Evolutionary conservation across 2,797 vertebrate genomes (phyloP).

Genomic region (Apogon hyalosoma): DNA sequence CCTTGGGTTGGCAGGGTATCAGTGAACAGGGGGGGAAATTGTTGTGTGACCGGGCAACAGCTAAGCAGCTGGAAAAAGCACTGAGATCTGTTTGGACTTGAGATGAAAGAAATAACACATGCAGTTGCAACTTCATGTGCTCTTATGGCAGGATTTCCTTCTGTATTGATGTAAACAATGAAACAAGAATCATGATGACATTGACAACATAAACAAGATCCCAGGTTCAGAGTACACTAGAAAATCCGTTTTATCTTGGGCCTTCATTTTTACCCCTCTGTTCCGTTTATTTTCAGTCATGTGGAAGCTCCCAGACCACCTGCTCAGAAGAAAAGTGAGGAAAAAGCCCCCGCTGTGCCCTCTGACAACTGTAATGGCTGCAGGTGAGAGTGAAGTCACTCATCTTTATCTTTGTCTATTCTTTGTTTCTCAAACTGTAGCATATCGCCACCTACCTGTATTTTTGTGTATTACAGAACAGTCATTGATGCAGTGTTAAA

Average conservation of each 20-base stretch:
- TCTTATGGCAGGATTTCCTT: neutral
- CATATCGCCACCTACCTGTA: neutral
- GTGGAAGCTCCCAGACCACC: slow-evolving; percentile 7
- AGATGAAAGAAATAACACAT: no score
- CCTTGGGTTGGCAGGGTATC: no score
- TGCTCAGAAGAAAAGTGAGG: slow-evolving; percentile 50
- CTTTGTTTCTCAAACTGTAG: neutral
- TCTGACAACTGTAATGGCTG: slow-evolving; percentile 57
- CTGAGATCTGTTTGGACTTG: no score
- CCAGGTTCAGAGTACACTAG: slow-evolving; percentile 5
- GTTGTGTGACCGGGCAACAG: no score
- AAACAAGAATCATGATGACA: neutral
- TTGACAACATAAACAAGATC: slow-evolving; percentile 1
- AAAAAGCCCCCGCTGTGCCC: neutral
- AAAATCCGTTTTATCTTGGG: no score
- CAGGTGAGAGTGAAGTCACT: slow-evolving; percentile 54
- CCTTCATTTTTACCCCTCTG: neutral
- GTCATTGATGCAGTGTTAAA: slow-evolving; percentile 56
- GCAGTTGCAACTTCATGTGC: no score
- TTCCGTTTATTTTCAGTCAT: slow-evolving; percentile 40
- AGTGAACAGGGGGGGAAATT: no score
- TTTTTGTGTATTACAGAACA: slow-evolving; percentile 58
- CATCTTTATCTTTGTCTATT: neutral
- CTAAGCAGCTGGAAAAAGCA: slow-evolving; percentile 64
- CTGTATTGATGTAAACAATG: neutral